A percentile compares a stretch with the other conserved stretches of the same genome.
Evolutionary conservation across 2,888 invertebrate species (phyloP).

Genomic region (Drosophila tanythrix): DNA sequence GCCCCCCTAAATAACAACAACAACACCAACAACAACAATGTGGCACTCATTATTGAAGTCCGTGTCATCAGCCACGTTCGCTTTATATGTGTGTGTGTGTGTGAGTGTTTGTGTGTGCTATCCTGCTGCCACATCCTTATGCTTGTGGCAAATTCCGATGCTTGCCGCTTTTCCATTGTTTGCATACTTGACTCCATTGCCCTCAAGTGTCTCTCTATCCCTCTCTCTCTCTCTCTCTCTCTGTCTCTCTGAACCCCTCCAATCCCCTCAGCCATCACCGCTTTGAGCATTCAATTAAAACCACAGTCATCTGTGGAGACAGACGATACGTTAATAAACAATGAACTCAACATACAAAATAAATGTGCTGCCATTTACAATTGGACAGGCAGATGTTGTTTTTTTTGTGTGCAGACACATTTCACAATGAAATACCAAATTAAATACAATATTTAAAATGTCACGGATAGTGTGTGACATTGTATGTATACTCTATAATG

Average conservation of each 20-base stretch:
- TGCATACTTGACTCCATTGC: conserved; percentile 78
- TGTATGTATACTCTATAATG: conserved; percentile 2
- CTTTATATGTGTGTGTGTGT: conserved; percentile 14
- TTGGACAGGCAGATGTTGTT: conserved; percentile 47
- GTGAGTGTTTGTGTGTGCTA: background rate
- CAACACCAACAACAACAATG: conserved; percentile 34
- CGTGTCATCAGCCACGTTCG: conserved; percentile 64
- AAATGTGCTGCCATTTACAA: conserved; percentile 72
- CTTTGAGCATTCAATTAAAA: conserved; percentile 56
- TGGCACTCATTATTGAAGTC: conserved; percentile 76
- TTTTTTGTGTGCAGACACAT: conserved; percentile 15
- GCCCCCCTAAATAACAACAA: conserved; percentile 44
- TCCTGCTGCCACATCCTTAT: conserved; percentile 34
- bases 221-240: background rate
- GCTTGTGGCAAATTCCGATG: conserved; percentile 66
- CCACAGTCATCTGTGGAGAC: conserved; percentile 34
- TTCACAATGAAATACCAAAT: conserved; percentile 57
- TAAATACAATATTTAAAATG: conserved; percentile 65
- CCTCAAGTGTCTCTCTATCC: conserved; percentile 57
- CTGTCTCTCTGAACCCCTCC: background rate
- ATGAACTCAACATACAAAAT: conserved; percentile 49
- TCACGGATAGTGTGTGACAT: conserved; percentile 34
- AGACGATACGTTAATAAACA: conserved; percentile 53
- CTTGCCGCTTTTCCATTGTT: conserved; percentile 71
- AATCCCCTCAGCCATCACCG: background rate